Base-by-base conservation (phyloP, 2,888 invertebrate species). In the Didymodactylos carnosus region DNA sequence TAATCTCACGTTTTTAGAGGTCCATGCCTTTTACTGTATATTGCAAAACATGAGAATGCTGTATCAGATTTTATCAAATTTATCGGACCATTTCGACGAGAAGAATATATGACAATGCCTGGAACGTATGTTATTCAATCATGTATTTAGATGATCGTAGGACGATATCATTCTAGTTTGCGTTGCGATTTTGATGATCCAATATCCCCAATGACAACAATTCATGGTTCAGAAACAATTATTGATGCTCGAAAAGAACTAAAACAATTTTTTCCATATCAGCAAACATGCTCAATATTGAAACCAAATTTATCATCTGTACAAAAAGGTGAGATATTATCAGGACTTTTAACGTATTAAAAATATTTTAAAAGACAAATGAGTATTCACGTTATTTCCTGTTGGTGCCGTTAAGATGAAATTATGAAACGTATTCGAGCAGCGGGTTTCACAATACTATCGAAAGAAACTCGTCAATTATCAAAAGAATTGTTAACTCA, bases 201-300 rank as follows among this genome's bases (percentile, higher is more conserved):
- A 2, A 27, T 19, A 29, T 8, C 35, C 16, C 35, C 53, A 8
- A 35, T 62, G 53, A 62, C 53, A 10, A 62, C 35, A 3, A 62
- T 62, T 35, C 53, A 62, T 35, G 53, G 53, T 62, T 62, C 53
- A 3, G 53, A 62, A 35, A 62, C 19, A 35, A 62, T 35, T 16
- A 62, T 62, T 19, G 53, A 29, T 62, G 53, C 53, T 13, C 29
- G 43, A 71, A 49, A 40, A 69, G 83, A 84, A 78, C 69, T 82
- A 6, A 76, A 80, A 29, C 80, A 77, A 76, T 83, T 83, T 79
- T 83, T 84, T 80, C 83, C 83, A 8, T 78, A 82, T 78, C 79
- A 84, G 76, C 81, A 83, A 76, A 82, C 83, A 23, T 77, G 83
- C 0, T 81, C 82, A 27, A 78, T 80, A 14, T 81, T 84, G 72